Evolutionary conservation across 2,113 vertebrate species (phyloP), one percentile per base, ranked within the genome.

Genomic region (Scortum barcoo): DNA sequence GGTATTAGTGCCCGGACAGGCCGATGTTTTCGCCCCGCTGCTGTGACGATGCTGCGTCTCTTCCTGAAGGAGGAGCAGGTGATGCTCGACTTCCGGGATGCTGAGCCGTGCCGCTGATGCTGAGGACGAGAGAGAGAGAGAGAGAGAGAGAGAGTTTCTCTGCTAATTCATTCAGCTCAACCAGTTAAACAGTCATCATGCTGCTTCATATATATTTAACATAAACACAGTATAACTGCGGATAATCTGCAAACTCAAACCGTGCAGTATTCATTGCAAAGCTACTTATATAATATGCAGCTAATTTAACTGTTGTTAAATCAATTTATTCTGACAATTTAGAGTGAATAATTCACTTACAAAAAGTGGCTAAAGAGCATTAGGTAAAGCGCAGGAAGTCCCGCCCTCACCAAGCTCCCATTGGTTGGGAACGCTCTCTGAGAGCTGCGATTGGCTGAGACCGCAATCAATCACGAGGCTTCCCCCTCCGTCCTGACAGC

Each of bases 61-160:
- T 90, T 87, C 84, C 89, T 92, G 87, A 78, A 80, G 44, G 81
- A 88, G 83, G 81, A 88, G 83, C 82, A 57, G 30, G 84, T 77
- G 77, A 88, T 85, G 83, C 85, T 87, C 63, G 56, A 92, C 89
- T 95, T 93, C 93, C 93, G 91, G 93, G 92, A 91, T 93, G 92
- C 85, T 79, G 91, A 80, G 86, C 72, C 26, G 83, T 22, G 44
- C 63, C 76, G 61, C 51, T 83, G 89, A 89, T 87, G 86, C 78
- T 75, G 81, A 51, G 61, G 80, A 62, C 68, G 72, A 62, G 53
- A 7, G 12, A 50, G 26, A 26, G 56, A 8, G 7, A 24, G 22
- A n/a, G n/a, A n/a, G n/a, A n/a, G 33, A 42, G 1, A 30, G 33
- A 33, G 24, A 26, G 17, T 4, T 22, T 22, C 3, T 69, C 3